phyloP scores from a whole-genome alignment of 1,140 invertebrate genomes.

The Drosophila ercepeae region DNA sequence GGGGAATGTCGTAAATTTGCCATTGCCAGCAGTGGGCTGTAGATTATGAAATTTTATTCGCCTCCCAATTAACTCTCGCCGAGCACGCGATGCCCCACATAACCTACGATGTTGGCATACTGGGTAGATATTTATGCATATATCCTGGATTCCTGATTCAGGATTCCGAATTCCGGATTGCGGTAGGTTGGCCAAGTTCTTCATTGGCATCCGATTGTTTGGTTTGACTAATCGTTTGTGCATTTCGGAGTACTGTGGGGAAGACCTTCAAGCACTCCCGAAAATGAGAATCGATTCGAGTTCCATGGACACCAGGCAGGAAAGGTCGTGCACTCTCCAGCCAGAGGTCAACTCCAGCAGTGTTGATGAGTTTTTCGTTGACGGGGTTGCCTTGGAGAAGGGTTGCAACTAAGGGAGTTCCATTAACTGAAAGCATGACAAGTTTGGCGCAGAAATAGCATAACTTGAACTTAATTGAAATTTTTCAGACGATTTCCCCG shows the following conservation, averaged over 20 bases:
- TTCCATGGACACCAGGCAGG: slow-evolving; percentile 51
- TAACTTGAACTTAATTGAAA: slow-evolving; percentile 33
- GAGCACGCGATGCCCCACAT: slow-evolving; percentile 71
- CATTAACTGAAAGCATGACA: not conserved
- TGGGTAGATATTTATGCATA: slow-evolving; percentile 16
- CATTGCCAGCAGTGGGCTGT: slow-evolving; percentile 47
- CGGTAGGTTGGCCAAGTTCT: slow-evolving; percentile 27
- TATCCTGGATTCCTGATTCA: slow-evolving; percentile 21
- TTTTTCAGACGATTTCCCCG: slow-evolving; percentile 23
- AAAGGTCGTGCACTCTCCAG: slow-evolving; percentile 42
- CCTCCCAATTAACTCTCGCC: slow-evolving; percentile 64
- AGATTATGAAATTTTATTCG: slow-evolving; percentile 75
- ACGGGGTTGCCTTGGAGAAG: slow-evolving; percentile 26
- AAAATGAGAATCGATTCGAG: slow-evolving; percentile 52
- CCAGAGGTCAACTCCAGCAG: slow-evolving; percentile 61
- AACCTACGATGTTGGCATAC: slow-evolving; percentile 14
- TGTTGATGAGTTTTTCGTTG: slow-evolving; percentile 29
- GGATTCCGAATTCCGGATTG: too few species aligned
- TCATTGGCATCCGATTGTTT: slow-evolving; percentile 10
- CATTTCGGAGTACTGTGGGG: slow-evolving; percentile 15
- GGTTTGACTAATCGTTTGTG: slow-evolving; percentile 14
- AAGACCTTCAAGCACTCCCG: slow-evolving; percentile 34
- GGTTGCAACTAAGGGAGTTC: not conserved
- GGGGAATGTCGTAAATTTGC: slow-evolving; percentile 63
- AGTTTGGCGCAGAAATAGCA: not conserved